Evolutionary conservation across 1,140 invertebrate genomes (phyloP), one percentile per base, ranked within the genome.

Genomic region (Orussus abietinus): DNA sequence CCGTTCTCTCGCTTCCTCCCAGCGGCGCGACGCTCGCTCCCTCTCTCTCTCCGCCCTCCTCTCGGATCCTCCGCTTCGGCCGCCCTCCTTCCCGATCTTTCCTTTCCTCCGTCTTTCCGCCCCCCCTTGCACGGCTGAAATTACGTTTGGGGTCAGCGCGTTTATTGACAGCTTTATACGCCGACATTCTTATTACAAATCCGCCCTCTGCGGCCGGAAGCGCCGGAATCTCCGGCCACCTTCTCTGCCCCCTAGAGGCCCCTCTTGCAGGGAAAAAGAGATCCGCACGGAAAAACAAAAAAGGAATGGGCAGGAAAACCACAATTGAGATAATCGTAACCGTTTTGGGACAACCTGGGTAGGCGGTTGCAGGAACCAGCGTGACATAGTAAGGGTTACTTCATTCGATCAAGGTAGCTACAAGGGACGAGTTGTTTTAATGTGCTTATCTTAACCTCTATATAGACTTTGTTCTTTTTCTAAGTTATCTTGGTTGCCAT

Each of bases 111-210:
- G 30, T 21, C 37, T 29, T 36, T 13, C 29, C 33, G 11, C 32
- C 5, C 12, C 15, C 7, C 9, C 17, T 29, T 42, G 19, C 30
- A 20, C 29, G n/a, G 51, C 31, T 41, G 46, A 57, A 57, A 61
- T 59, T 54, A 58, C 51, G 39, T 56, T 53, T 49, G 53, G 49
- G 54, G 55, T 60, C 57, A 62, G 53, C 48, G 52, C 43, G 47
- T 44, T 64, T 60, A 59, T 62, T 51, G 60, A 63, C 60, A 62
- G 54, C 53, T 61, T 59, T 59, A 62, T 59, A 57, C 40, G 42
- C 30, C 43, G 46, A 49, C 53, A 54, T 55, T 59, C 49, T 59
- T 62, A 59, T 59, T 61, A 53, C 49, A 48, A 59, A 60, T 60
- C 57, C n/a, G n/a, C n/a, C n/a, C n/a, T n/a, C n/a, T n/a, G n/a